These are phyloP conservation scores for Lasiurus cinereus DNA, from an alignment of 2,113 vertebrate species.

Conservation along the genomic window DNA sequence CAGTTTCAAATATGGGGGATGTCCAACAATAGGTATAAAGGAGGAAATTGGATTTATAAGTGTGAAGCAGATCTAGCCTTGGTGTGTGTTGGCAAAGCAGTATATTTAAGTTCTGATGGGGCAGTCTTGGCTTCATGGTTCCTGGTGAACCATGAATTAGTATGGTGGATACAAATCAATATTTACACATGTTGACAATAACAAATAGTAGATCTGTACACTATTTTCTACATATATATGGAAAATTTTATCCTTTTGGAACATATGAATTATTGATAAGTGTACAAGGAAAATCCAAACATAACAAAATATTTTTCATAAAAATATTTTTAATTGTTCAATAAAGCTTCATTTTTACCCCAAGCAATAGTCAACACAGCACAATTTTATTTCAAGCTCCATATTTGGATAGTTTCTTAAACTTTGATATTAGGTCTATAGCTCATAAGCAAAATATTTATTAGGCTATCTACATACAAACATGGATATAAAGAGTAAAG, in stretches of 20 bases:
- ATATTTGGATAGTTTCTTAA: not conserved
- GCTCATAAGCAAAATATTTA: conserved; percentile 46
- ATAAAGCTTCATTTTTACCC: not conserved
- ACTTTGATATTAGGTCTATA: conserved; percentile 23
- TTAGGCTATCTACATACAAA: not conserved
- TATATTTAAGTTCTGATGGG: not conserved
- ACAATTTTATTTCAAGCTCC: not conserved
- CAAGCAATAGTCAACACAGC: not conserved
- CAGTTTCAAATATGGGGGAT: not conserved
- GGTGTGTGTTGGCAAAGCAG: not conserved
- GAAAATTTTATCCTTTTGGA: not conserved
- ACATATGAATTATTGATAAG: not conserved
- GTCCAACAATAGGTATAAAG: not conserved
- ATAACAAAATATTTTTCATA: not conserved
- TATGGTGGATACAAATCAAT: not conserved
- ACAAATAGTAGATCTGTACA: not conserved
- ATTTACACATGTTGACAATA: not conserved
- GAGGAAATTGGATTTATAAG: not conserved
- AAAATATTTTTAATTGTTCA: conserved; percentile 20
- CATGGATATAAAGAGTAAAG: not conserved
- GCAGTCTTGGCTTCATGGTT: not conserved
- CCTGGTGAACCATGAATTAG: not conserved
- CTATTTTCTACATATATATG: not conserved
- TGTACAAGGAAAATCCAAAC: not conserved
- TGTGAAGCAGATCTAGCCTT: not conserved